Conservation (phyloP, 2,888 invertebrate genomes). For the Drosophila melanosoma region DNA sequence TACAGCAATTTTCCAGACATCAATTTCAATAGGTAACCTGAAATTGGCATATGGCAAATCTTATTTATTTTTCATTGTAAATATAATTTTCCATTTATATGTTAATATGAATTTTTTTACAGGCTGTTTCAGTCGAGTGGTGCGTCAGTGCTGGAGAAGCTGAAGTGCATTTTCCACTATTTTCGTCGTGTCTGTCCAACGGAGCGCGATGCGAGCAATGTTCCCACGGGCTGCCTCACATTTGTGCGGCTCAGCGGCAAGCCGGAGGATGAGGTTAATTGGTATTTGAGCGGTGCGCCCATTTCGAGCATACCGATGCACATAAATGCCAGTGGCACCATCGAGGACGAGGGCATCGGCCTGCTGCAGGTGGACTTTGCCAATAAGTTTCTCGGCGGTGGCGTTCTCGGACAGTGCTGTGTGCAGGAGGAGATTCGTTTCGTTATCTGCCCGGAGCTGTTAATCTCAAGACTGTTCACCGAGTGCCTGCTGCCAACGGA, state of each 20-base stretch:
- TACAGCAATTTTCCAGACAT: constrained; percentile 92
- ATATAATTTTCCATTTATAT: background rate
- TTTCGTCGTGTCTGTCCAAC: constrained; percentile 90
- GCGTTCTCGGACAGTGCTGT: constrained; percentile 94
- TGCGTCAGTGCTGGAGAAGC: constrained; percentile 90
- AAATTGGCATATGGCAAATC: background rate
- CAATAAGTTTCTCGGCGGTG: constrained; percentile 96
- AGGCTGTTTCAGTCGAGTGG: constrained; percentile 83
- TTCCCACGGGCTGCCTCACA: constrained; percentile 92
- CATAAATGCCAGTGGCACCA: constrained; percentile 90
- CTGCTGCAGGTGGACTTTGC: constrained; percentile 98
- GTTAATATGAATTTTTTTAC: constrained; percentile 65
- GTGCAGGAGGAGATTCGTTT: constrained; percentile 99
- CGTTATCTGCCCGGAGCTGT: constrained; percentile 96
- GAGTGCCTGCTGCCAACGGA: constrained; percentile 92
- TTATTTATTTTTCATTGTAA: background rate
- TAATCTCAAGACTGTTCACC: constrained; percentile 94
- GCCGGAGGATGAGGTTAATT: constrained; percentile 87
- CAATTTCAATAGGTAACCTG: constrained; percentile 91
- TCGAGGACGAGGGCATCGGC: constrained; percentile 93
- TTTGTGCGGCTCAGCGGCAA: constrained; percentile 90
- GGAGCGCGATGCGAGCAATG: constrained; percentile 85
- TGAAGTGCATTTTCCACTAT: constrained; percentile 96
- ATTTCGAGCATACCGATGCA: constrained; percentile 89
- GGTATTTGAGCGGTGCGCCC: constrained; percentile 87